These are phyloP conservation scores for Chelon auratus DNA, from an alignment of 2,797 vertebrate genomes.

Conservation along the genomic window DNA sequence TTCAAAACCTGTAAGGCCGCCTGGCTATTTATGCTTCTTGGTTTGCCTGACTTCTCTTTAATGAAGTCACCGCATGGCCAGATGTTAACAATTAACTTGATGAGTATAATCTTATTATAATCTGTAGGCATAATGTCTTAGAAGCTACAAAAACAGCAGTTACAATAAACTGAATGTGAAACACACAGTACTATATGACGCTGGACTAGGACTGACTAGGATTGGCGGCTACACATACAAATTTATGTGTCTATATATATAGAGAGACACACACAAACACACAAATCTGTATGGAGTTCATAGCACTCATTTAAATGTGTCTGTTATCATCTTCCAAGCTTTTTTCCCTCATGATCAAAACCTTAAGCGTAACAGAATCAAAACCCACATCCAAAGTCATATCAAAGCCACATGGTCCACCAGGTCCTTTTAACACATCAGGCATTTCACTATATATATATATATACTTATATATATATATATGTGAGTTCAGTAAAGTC, in stretches of 20 bases:
- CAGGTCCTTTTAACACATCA: constrained; percentile 45
- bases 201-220: neutral
- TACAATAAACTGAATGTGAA: constrained; percentile 6
- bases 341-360: constrained; percentile 47
- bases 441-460: constrained; percentile 20
- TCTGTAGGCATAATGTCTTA: constrained; percentile 8
- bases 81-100: constrained; percentile 56
- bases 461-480: neutral
- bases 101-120: constrained; percentile 36
- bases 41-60: constrained; percentile 12
- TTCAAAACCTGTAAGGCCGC: constrained; percentile 3
- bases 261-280: neutral
- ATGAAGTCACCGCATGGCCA: constrained; percentile 29
- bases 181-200: neutral
- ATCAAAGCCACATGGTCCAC: constrained; percentile 50
- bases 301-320: constrained; percentile 23
- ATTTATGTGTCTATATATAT: neutral
- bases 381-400: constrained; percentile 33
- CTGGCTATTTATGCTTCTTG: constrained; percentile 15
- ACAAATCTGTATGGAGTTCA: constrained; percentile 18
- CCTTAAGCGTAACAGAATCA: constrained; percentile 33
- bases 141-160: constrained; percentile 15
- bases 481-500: constrained; percentile 40
- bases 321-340: constrained; percentile 32
- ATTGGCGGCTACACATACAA: neutral